Evolutionary conservation across 2,888 invertebrate genomes (phyloP), one percentile per base, ranked within the genome.

Genomic region (Neria commutata): DNA sequence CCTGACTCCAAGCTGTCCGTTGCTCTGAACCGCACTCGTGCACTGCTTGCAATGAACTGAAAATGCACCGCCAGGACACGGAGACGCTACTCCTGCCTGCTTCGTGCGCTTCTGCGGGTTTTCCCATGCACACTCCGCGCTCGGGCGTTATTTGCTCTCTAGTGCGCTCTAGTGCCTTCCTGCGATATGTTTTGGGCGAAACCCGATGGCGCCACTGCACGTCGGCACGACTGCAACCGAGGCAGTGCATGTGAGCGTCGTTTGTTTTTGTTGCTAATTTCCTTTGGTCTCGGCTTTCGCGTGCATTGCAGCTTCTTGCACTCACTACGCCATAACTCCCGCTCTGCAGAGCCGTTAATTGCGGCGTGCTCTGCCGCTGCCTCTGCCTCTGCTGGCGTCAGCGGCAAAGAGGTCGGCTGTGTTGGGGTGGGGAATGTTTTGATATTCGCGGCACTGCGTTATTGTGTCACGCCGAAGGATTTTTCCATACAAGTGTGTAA

Each of bases 1-100:
- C 60, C 26, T 58, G 63, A 55, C 58, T 65, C 65, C n/a, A n/a
- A n/a, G n/a, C 57, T 56, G 48, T 52, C 60, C 60, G 65, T 61
- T 61, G 60, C 63, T 63, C 62, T 47, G 67, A 68, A 72, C 73
- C 72, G 74, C 67, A 68, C 69, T 70, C 76, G 73, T 69, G 71
- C 73, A 69, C 71, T 69, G 74, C 68, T 75, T 71, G 71, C 74
- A 68, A 72, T 71, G 71, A 73, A 77, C 77, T 77, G 69, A 77
- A 69, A 60, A 60, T 66, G 62, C 68, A 63, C 58, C 56, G 21
- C 46, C 23, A 50, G 48, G 48, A 40, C 40, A 51, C 24, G 17
- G 24, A n/a, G 17, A 54, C 49, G 47, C n/a, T 55, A 60, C 60
- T 60, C 60, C 60, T 51, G 55, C 60, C 60, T 51, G 55, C 34